Percentiles rank a stretch among this genome's conserved stretches.
phyloP scores from a whole-genome alignment of 2,888 invertebrate genomes.

The Scaptomyza cyrtandrae region DNA sequence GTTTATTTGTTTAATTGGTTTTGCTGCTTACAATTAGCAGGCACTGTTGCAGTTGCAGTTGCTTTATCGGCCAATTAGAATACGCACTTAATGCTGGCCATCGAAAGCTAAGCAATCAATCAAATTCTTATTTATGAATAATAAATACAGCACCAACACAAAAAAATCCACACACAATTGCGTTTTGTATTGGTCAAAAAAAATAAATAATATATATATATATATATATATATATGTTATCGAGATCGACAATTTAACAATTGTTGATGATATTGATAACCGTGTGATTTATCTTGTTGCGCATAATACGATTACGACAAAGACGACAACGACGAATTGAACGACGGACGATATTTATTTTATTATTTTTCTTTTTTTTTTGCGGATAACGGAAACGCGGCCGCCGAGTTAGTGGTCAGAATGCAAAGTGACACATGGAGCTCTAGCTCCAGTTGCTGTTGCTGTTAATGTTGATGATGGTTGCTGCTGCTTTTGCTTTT shows the following conservation, averaged over 20 bases:
- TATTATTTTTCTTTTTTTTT: too few species aligned
- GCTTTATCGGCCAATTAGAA: too few species aligned
- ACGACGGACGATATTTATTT: slow-evolving; percentile 21
- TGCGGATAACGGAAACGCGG: slow-evolving; percentile 81
- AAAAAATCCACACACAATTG: slow-evolving; percentile 49
- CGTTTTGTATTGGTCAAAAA: slow-evolving; percentile 30
- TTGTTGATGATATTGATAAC: neutral
- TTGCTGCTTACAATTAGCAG: slow-evolving; percentile 15
- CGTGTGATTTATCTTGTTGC: slow-evolving; percentile 36
- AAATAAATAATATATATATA: slow-evolving; percentile 15
- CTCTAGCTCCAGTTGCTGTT: slow-evolving; percentile 53
- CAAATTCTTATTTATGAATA: neutral
- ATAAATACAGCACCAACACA: slow-evolving; percentile 36
- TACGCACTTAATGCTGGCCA: slow-evolving; percentile 29
- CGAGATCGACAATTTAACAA: neutral
- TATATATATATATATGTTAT: slow-evolving; percentile 1
- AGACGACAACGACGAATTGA: neutral
- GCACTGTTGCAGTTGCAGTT: slow-evolving; percentile 23
- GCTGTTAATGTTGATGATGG: slow-evolving; percentile 30
- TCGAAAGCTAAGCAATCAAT: slow-evolving; percentile 10
- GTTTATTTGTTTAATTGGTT: slow-evolving; percentile 15
- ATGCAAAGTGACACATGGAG: slow-evolving; percentile 82
- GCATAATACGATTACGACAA: slow-evolving; percentile 28
- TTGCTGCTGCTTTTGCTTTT: slow-evolving; percentile 39
- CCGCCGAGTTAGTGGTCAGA: slow-evolving; percentile 84